Conservation (phyloP, 2,888 invertebrate species). For the Seira sanloemensis region DNA sequence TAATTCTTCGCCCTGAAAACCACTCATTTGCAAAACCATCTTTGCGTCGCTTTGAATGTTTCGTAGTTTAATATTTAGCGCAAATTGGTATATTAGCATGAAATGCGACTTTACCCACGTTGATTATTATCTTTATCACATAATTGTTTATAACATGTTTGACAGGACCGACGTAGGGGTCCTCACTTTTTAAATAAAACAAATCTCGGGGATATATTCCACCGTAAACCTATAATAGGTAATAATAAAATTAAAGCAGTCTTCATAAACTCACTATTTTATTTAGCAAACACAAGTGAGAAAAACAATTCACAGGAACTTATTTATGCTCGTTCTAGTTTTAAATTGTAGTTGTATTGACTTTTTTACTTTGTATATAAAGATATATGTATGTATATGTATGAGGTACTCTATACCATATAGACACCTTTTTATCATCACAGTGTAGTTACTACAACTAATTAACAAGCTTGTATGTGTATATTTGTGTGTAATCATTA, state of each 20-base stretch:
- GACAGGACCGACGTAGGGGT: background rate
- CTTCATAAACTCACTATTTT: background rate
- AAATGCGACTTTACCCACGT: too few species aligned
- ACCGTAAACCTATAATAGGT: background rate
- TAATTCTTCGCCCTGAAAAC: too few species aligned
- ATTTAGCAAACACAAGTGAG: background rate
- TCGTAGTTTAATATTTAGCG: too few species aligned
- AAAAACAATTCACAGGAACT: constrained; percentile 27
- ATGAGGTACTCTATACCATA: constrained; percentile 33
- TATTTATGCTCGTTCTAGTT: constrained; percentile 22
- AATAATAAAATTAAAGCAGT: background rate
- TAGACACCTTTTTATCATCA: constrained; percentile 56
- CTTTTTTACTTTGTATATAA: constrained; percentile 12
- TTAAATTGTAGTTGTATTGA: background rate
- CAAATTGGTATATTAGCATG: too few species aligned
- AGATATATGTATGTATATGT: too few species aligned
- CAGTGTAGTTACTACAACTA: constrained; percentile 47
- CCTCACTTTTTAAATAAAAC: background rate
- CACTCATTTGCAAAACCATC: too few species aligned
- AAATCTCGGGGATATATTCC: background rate
- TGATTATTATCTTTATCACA: background rate
- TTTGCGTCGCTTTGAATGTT: too few species aligned
- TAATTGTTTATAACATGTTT: background rate
- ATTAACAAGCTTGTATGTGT: background rate
- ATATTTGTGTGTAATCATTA: background rate